Evolutionary conservation across 2,113 vertebrate species (phyloP), one percentile per base, ranked within the genome.

Genomic region (Pseudolaguvia tuberculata): DNA sequence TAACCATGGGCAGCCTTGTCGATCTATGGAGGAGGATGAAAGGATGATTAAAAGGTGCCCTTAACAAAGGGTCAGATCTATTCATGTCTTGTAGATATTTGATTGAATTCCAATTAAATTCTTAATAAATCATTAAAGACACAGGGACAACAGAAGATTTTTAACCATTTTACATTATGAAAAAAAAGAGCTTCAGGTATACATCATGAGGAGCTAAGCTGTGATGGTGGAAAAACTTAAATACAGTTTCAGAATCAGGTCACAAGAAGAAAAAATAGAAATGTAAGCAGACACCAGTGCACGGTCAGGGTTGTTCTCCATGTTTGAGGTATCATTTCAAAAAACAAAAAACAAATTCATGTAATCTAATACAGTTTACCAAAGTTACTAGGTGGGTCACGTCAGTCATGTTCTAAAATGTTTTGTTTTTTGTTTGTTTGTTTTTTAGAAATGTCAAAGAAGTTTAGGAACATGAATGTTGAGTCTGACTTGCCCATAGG

Each of bases 71-170:
- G 35, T 57, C 61, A 55, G 62, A 48, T 25, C 67, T 42, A 70
- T 23, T 20, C 11, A 4, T 52, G 47, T 70, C n/a, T 53, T 56
- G 45, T n/a, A 50, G 18, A 31, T n/a, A 70, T 52, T 67, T 73
- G 62, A 62, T 69, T 31, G 48, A 70, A 70, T 27, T 48, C 51
- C 35, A 70, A 61, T 82, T 42, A 79, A 67, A 73, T 66, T 76
- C 20, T 65, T 69, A 7, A 57, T 42, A 67, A 21, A 23, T 39
- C 35, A 58, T 48, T 55, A 17, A 47, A 48, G n/a, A 47, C 47
- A 25, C n/a, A 14, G 75, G 81, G 82, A 84, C 86, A 82, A 87
- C 1, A 52, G 47, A 53, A 27, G 45, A 18, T 0, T 6, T 62
- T 45, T 25, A 7, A 50, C 29, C 13, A 67, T 50, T 20, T 15